Evolutionary conservation across 2,888 invertebrate genomes (phyloP), one percentile per base, ranked within the genome.

Genomic region (Aphidoletes aphidimyza): DNA sequence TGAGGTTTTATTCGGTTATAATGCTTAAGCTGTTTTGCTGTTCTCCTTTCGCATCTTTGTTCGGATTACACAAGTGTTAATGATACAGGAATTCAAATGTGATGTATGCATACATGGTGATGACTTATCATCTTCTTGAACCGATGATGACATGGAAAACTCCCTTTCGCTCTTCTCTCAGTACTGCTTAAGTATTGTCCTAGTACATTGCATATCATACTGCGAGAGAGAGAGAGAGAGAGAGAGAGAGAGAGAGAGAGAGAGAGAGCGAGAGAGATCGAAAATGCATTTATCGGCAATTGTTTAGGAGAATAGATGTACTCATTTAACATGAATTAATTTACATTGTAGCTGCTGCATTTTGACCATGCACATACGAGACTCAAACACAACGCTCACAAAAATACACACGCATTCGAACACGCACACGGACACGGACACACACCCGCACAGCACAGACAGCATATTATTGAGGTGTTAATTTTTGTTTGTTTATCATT

Each of bases 401-500:
- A n/a, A n/a, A n/a, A n/a, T n/a, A n/a, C n/a, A n/a, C n/a, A n/a
- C n/a, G n/a, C n/a, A n/a, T n/a, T n/a, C n/a, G n/a, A n/a, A n/a
- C n/a, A n/a, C n/a, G n/a, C n/a, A n/a, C n/a, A n/a, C n/a, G n/a
- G n/a, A n/a, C n/a, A n/a, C n/a, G n/a, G n/a, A n/a, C n/a, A n/a
- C n/a, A n/a, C n/a, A n/a, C 42, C 42, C 42, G 42, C 42, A 19
- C 54, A 54, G 54, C 69, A 69, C 17, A 78, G 11, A 69, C 6
- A 42, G 37, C 26, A 84, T 36, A 85, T 86, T 85, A 86, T 86
- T 86, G 84, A 86, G 85, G 86, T 86, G 86, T 86, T 86, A 86
- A 86, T 86, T 86, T 86, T 84, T 86, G 83, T 86, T 86, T 85
- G 85, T 85, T 85, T 85, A 86, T 86, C 85, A 84, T 85, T 86